Percentiles rank a stretch among this genome's conserved stretches.
phyloP scores from a whole-genome alignment of 2,113 vertebrate species.

The Spizaetus ornatus region DNA sequence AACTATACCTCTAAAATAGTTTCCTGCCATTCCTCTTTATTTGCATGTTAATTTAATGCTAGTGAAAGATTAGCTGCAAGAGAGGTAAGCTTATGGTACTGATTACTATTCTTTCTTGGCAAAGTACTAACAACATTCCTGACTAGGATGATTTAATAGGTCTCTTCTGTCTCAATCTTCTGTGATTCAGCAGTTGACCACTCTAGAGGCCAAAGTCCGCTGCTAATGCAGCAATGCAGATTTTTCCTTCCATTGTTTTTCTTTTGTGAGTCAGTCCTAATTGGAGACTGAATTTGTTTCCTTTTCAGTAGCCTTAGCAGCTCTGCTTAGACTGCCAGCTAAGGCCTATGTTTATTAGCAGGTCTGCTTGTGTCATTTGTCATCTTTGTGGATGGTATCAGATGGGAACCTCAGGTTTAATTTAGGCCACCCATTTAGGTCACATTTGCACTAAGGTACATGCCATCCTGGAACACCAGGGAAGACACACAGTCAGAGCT shows the following conservation, averaged over 20 bases:
- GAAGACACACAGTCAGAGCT: neutral
- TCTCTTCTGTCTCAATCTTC: neutral
- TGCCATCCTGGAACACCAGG: neutral
- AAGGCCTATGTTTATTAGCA: neutral
- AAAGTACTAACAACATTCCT: neutral
- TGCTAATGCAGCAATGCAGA: neutral
- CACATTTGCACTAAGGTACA: neutral
- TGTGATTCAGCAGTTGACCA: neutral
- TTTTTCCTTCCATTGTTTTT: neutral
- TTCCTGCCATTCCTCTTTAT: neutral
- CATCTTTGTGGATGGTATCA: neutral
- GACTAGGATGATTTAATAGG: neutral
- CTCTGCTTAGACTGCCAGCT: neutral
- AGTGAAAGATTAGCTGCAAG: neutral
- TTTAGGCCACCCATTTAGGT: neutral
- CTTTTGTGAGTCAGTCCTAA: neutral
- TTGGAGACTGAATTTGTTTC: neutral
- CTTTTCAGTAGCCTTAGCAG: neutral
- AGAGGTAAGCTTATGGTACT: neutral
- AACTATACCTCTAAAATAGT: neutral
- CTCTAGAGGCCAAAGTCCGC: neutral
- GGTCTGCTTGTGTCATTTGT: neutral
- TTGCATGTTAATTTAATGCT: neutral
- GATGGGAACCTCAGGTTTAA: neutral
- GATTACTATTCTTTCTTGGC: neutral